Evolutionary conservation across 2,888 invertebrate genomes (phyloP).

Genomic region (Nudaria mundana): DNA sequence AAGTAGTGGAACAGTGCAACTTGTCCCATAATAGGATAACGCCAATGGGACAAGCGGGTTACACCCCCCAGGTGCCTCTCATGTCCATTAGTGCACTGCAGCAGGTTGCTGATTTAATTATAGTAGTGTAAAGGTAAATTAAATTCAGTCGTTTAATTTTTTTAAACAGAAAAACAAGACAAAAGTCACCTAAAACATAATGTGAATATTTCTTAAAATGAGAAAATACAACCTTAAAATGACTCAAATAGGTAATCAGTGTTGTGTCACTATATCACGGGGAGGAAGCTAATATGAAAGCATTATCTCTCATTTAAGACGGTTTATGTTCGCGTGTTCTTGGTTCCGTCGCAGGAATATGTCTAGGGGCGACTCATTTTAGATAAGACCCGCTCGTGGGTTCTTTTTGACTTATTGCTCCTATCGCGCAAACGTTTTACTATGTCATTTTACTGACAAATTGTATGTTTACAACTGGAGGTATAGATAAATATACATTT

Average conservation of each 20-base stretch:
- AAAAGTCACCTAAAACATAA: too few species aligned
- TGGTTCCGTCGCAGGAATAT: slow-evolving; percentile 21
- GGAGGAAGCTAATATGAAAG: slow-evolving; percentile 12
- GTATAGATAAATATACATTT: too few species aligned
- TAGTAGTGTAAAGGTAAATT: too few species aligned
- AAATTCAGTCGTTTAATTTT: too few species aligned
- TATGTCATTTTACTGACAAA: slow-evolving; percentile 21
- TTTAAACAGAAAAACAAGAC: too few species aligned
- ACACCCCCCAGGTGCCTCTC: too few species aligned
- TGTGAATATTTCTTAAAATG: too few species aligned
- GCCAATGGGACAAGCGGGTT: too few species aligned
- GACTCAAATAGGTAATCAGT: slow-evolving; percentile 27
- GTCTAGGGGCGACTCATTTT: slow-evolving; percentile 35
- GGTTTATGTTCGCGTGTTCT: slow-evolving; percentile 8
- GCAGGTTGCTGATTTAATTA: too few species aligned
- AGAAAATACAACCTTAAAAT: slow-evolving; percentile 18
- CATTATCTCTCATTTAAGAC: slow-evolving; percentile 24
- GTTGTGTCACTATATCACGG: slow-evolving; percentile 26
- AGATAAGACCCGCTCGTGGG: slow-evolving; percentile 32
- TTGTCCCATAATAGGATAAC: too few species aligned
- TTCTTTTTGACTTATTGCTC: slow-evolving; percentile 33
- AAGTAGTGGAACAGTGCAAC: too few species aligned
- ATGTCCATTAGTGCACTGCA: too few species aligned
- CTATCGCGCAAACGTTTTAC: slow-evolving; percentile 16
- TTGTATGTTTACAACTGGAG: slow-evolving; percentile 18